Percentiles rank a stretch among this genome's conserved stretches.
Evolutionary conservation across 2,113 vertebrate species (phyloP).

Genomic region (Columba janthina): DNA sequence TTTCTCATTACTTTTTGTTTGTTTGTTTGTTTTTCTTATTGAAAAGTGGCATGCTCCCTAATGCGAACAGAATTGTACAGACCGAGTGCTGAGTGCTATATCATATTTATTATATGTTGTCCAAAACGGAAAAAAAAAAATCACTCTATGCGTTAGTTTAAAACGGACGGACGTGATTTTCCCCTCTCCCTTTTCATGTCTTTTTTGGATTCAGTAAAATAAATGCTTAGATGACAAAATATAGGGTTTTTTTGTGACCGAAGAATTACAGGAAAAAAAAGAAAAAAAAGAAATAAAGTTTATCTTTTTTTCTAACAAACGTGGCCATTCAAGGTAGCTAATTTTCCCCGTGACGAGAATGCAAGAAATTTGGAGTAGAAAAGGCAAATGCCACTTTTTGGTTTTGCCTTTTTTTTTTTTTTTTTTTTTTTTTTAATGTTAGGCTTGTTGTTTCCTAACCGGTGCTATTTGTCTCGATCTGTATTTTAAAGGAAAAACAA

Average conservation of each 20-base stretch:
- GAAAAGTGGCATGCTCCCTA: slow-evolving; percentile 84
- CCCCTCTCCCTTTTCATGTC: slow-evolving; percentile 72
- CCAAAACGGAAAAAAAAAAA: slow-evolving; percentile 67
- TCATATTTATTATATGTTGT: slow-evolving; percentile 89
- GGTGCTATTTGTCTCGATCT: neutral
- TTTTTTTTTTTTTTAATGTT: neutral
- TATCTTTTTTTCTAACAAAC: slow-evolving; percentile 82
- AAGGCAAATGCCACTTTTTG: neutral
- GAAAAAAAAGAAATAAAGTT: slow-evolving; percentile 77
- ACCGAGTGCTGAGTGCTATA: slow-evolving; percentile 83
- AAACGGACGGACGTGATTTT: slow-evolving; percentile 60
- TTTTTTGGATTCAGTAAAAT: slow-evolving; percentile 81
- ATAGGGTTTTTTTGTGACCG: slow-evolving; percentile 76
- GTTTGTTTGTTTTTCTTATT: slow-evolving; percentile 67
- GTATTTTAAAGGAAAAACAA: slow-evolving; percentile 28
- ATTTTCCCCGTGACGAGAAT: slow-evolving; percentile 61
- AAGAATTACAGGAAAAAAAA: slow-evolving; percentile 65
- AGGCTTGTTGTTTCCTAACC: neutral
- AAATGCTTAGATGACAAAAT: slow-evolving; percentile 83
- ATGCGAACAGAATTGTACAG: slow-evolving; percentile 73
- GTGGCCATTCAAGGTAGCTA: slow-evolving; percentile 70
- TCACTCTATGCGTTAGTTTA: slow-evolving; percentile 80
- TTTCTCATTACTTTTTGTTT: slow-evolving; percentile 76
- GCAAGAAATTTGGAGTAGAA: neutral
- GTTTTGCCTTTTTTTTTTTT: neutral